Conservation (phyloP, 2,888 invertebrate species). For the Rhopalosiphum nymphaeae region DNA sequence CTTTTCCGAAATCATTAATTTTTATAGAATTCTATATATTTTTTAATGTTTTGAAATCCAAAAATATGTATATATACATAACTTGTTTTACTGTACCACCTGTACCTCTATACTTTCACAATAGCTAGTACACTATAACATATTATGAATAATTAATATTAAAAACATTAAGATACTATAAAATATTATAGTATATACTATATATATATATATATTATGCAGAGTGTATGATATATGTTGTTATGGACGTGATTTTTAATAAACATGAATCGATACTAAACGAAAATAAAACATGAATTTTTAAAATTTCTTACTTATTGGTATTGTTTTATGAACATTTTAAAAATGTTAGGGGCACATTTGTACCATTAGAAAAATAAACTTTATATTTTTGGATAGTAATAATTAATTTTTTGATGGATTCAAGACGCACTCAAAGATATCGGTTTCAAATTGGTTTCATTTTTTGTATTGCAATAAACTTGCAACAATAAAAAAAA, state of each 20-base stretch:
- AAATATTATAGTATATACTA: no score
- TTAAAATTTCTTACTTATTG: background rate
- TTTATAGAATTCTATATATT: background rate
- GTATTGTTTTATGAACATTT: background rate
- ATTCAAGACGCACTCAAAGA: background rate
- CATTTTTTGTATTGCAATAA: no score
- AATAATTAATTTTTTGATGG: background rate
- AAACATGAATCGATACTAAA: background rate
- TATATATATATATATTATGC: background rate
- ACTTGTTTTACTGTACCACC: background rate
- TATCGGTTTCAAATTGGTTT: no score
- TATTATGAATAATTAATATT: background rate
- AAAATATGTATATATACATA: background rate
- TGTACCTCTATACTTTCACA: constrained; percentile 1
- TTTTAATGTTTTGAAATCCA: background rate
- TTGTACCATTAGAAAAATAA: background rate
- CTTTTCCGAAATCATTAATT: background rate
- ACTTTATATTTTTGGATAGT: background rate
- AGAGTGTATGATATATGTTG: background rate
- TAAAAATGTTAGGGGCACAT: background rate
- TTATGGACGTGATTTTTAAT: background rate
- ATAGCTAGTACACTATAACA: background rate
- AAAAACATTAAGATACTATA: background rate
- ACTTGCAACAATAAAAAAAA: no score
- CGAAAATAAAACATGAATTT: background rate